Conservation (phyloP, 2,888 invertebrate species). For the Graphium colonna region DNA sequence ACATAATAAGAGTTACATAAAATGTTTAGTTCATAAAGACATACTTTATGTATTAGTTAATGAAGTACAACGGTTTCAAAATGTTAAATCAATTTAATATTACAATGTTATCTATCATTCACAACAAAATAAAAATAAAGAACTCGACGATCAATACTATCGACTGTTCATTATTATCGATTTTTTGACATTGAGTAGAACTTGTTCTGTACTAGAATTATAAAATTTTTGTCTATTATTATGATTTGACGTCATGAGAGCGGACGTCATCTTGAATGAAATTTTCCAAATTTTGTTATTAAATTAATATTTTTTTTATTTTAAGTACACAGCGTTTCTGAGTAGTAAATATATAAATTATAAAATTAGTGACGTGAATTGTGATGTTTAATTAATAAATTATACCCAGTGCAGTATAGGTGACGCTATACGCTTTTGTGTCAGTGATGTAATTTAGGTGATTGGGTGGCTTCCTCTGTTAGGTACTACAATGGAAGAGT, state of each 20-base stretch:
- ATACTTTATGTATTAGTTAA: too few species aligned
- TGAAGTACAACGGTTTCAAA: too few species aligned
- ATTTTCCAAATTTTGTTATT: slow-evolving; percentile 62
- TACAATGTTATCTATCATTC: too few species aligned
- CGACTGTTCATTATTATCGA: not conserved
- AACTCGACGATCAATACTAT: too few species aligned
- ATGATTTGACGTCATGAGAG: slow-evolving; percentile 69
- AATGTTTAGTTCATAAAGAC: too few species aligned
- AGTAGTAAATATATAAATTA: slow-evolving; percentile 35
- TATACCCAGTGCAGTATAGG: slow-evolving; percentile 44
- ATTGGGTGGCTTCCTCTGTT: slow-evolving; percentile 71
- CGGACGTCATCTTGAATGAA: slow-evolving; percentile 75
- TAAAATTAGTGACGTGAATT: slow-evolving; percentile 39
- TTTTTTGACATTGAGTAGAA: not conserved
- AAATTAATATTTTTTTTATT: slow-evolving; percentile 46
- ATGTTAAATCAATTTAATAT: too few species aligned
- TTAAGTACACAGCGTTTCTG: slow-evolving; percentile 38
- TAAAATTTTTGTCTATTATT: slow-evolving; percentile 58
- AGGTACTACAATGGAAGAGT: slow-evolving; percentile 75
- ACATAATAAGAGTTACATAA: too few species aligned
- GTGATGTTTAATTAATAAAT: slow-evolving; percentile 37
- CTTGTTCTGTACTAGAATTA: slow-evolving; percentile 6
- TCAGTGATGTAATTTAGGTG: slow-evolving; percentile 79
- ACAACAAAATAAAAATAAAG: too few species aligned
- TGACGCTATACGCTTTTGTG: slow-evolving; percentile 70